Evolutionary conservation across 2,797 vertebrate species (phyloP).

Genomic region (Sylvilagus floridanus): DNA sequence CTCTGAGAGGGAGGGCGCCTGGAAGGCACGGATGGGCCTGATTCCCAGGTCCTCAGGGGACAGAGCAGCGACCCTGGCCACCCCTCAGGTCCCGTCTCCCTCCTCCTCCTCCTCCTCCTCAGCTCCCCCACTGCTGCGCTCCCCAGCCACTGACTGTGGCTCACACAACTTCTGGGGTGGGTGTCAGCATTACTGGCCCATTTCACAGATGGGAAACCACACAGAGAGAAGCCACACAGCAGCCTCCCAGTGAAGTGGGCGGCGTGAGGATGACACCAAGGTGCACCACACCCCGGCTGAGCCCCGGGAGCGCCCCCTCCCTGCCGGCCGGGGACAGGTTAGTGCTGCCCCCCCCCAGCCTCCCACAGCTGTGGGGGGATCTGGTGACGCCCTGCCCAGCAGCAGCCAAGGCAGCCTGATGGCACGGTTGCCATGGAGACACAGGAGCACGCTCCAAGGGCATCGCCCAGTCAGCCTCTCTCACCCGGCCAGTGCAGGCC

Average conservation of each 20-base stretch:
- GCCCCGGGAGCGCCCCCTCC: neutral
- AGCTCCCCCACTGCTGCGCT: neutral
- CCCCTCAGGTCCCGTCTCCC: neutral
- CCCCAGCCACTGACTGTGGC: neutral
- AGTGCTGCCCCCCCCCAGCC: neutral
- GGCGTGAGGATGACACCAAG: neutral
- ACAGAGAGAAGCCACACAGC: neutral
- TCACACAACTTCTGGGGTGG: neutral
- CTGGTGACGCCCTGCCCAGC: neutral
- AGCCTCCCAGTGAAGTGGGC: neutral
- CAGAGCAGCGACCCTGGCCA: neutral
- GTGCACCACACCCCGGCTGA: neutral
- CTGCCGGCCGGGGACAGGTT: neutral
- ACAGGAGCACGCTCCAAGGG: neutral
- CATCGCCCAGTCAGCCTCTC: neutral
- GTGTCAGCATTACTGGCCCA: neutral
- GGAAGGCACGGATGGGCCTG: neutral
- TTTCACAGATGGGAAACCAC: neutral
- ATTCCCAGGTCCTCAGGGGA: neutral
- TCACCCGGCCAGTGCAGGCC: neutral
- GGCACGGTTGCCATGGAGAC: neutral
- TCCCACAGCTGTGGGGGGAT: neutral
- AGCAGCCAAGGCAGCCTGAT: neutral
- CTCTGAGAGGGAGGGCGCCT: neutral
- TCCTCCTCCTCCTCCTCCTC: neutral